Evolutionary conservation across 2,888 invertebrate genomes (phyloP).

Genomic region (Dendrolimus houi): DNA sequence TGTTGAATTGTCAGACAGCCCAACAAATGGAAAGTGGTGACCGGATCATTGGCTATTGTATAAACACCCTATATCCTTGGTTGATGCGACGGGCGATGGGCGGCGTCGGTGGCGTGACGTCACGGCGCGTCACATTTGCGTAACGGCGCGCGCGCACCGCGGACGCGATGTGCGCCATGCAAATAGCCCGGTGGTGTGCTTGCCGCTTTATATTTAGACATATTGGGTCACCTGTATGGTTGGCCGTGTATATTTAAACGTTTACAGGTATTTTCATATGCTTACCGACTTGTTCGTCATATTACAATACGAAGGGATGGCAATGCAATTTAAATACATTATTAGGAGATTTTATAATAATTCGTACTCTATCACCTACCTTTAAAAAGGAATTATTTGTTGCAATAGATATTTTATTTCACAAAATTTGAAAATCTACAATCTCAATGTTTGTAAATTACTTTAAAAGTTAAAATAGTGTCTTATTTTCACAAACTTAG

Average conservation of each 20-base stretch:
- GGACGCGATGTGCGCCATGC: not conserved
- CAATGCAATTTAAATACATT: no score
- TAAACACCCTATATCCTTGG: not conserved
- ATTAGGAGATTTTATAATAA: no score
- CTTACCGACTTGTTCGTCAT: not conserved
- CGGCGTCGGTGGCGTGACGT: slow-evolving; percentile 39
- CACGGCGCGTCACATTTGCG: slow-evolving; percentile 55
- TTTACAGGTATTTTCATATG: not conserved
- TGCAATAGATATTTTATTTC: no score
- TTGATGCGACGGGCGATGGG: slow-evolving; percentile 12
- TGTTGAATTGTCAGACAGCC: no score
- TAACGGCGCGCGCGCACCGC: slow-evolving; percentile 30
- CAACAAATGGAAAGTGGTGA: no score
- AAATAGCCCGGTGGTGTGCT: slow-evolving; percentile 1
- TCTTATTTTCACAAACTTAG: no score
- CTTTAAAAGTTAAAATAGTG: no score
- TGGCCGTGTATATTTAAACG: not conserved
- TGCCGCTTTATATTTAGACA: not conserved
- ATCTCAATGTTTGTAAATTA: no score
- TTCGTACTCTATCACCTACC: no score
- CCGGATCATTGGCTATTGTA: not conserved
- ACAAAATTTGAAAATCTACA: no score
- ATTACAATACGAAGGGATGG: no score
- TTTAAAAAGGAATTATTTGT: no score
- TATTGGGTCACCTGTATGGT: not conserved